These are phyloP conservation scores for Boloria euphrosyne DNA, from an alignment of 2,888 invertebrate genomes.

Conservation along the genomic window DNA sequence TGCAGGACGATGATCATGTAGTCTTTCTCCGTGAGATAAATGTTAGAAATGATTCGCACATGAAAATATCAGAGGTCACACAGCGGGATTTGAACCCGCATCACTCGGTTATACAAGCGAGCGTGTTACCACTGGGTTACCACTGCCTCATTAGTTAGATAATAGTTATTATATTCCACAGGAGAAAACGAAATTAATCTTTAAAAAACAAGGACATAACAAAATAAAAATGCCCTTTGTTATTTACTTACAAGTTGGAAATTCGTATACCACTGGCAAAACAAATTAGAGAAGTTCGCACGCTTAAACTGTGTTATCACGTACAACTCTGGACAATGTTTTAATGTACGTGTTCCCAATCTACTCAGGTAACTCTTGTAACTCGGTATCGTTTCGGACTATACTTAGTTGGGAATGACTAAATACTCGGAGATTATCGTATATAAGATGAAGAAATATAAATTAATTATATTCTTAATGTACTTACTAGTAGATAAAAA, in stretches of 20 bases:
- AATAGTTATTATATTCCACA: too few species aligned
- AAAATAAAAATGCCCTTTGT: conserved; percentile 6
- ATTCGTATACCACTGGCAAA: conserved; percentile 12
- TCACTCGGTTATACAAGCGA: too few species aligned
- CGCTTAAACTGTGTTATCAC: conserved; percentile 21
- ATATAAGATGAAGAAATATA: too few species aligned
- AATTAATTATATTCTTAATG: too few species aligned
- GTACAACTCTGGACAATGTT: conserved; percentile 21
- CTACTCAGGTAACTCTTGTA: conserved; percentile 9
- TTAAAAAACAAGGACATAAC: neutral
- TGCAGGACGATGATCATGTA: too few species aligned
- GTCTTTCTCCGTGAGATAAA: too few species aligned
- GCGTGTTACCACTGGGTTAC: too few species aligned
- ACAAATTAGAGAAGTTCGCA: conserved; percentile 22
- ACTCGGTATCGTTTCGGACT: neutral
- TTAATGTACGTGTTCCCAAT: conserved; percentile 16
- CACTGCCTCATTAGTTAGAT: too few species aligned
- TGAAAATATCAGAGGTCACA: too few species aligned
- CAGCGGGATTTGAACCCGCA: too few species aligned
- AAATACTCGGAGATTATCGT: neutral
- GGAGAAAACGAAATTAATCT: neutral
- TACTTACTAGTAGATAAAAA: too few species aligned
- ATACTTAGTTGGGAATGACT: neutral
- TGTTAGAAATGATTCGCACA: too few species aligned
- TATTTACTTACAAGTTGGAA: conserved; percentile 18